Evolutionary conservation across 2,797 vertebrate species (phyloP), one percentile per base, ranked within the genome.

Genomic region (Meda fulgida): DNA sequence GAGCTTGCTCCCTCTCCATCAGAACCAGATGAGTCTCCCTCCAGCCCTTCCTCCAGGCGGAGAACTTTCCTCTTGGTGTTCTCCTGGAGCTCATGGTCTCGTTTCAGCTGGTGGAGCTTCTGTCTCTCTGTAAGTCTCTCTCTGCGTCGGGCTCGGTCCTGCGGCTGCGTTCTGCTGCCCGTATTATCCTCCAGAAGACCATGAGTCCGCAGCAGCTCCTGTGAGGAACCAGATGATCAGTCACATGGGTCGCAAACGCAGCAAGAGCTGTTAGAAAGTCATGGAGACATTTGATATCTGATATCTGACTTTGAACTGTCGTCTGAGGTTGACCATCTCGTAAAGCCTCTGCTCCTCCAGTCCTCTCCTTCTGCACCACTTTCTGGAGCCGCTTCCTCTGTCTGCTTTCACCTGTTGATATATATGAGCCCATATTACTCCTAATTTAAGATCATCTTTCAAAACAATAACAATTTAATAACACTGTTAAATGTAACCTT

Each of bases 301-400:
- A 31, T 31, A 31, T 31, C 31, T 76, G 26, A 95, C 98, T 94
- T 96, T 97, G 89, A 99, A 99, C 91, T 99, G 98, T n/a, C 95
- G 94, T 75, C 97, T 95, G 7, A 99, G 93, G 91, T 99, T 98
- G 90, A 97, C 94, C 85, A 97, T 97, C 90, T 99, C 97, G 0
- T 98, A 99, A 0, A 99, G 93, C 2, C 97, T 94, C 58, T 99
- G 97, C 81, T 99, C 97, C 89, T 98, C 97, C 76, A 99, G 71
- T 0, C 97, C 97, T 7, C 96, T 93, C 13, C 94, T 94, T 36
- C 96, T 94, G 88, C 98, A 99, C 98, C 97, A 99, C 79, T 94
- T 96, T 73, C 95, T 96, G 0, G 97, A 97, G 70, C 90, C 91
- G 0, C 93, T 89, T 0, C 95, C 90, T 40, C 94, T 89, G 31